phyloP scores from a whole-genome alignment of 2,797 vertebrate genomes.

The Notoglanidium macrostoma region DNA sequence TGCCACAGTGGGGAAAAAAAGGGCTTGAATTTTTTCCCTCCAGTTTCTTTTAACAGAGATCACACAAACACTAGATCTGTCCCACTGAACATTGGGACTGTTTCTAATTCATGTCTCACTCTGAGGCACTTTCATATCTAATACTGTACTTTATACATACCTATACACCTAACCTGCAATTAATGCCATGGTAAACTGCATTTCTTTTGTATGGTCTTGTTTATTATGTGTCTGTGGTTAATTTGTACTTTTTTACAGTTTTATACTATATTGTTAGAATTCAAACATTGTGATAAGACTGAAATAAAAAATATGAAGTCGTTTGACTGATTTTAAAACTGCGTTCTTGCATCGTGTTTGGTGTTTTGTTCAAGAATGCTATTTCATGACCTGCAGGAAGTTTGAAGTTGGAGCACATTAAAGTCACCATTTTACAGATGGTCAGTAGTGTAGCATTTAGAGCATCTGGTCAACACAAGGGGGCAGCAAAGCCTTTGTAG shows the following conservation, averaged over 20 bases:
- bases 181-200: slow-evolving; percentile 64
- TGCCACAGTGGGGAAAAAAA: slow-evolving; percentile 63
- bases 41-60: slow-evolving; percentile 43
- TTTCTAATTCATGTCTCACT: slow-evolving; percentile 62
- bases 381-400: not conserved
- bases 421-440: not conserved
- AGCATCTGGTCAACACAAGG: slow-evolving; percentile 24
- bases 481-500: slow-evolving; percentile 45
- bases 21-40: slow-evolving; percentile 56
- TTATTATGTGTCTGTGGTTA: slow-evolving; percentile 70
- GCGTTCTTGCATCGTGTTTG: slow-evolving; percentile 20
- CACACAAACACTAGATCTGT: slow-evolving; percentile 66
- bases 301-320: slow-evolving; percentile 71
- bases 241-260: slow-evolving; percentile 81
- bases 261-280: slow-evolving; percentile 79
- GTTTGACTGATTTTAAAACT: slow-evolving; percentile 30
- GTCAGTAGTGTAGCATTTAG: not conserved
- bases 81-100: slow-evolving; percentile 59
- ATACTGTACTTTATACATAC: slow-evolving; percentile 61
- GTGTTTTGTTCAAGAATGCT: not conserved
- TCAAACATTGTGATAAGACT: slow-evolving; percentile 72
- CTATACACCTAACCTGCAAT: slow-evolving; percentile 47
- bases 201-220: slow-evolving; percentile 69
- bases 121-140: slow-evolving; percentile 59
- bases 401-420: not conserved